A percentile compares a stretch with the other conserved stretches of the same genome.
phyloP scores from a whole-genome alignment of 2,888 invertebrate species.

The Dryocosmus kuriphilus region DNA sequence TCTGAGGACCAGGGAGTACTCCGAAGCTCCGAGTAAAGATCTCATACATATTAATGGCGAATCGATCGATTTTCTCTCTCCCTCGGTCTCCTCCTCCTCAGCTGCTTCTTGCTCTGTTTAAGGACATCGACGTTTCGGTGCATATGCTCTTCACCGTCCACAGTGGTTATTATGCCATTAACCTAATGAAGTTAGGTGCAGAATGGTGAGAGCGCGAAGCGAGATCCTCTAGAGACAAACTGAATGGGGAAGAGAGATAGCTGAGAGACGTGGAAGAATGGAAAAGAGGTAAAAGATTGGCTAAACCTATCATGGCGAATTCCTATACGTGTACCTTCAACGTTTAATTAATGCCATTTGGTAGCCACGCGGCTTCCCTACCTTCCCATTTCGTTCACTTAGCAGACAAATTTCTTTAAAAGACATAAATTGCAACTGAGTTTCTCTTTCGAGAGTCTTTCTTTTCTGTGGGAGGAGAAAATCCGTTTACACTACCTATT shows the following conservation, averaged over 20 bases:
- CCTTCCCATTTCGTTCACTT: background rate
- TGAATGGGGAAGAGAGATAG: conserved; percentile 38
- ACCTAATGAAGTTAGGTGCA: conserved; percentile 74
- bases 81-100: conserved; percentile 44
- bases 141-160: conserved; percentile 69
- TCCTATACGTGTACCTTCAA: conserved; percentile 52
- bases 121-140: conserved; percentile 67
- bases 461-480: too few relatives aligned
- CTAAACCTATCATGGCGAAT: conserved; percentile 55
- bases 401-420: conserved; percentile 8
- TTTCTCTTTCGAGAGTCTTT: background rate
- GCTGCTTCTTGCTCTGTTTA: conserved; percentile 68
- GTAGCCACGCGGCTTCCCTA: background rate
- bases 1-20: conserved; percentile 10
- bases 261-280: conserved; percentile 44
- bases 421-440: conserved; percentile 21
- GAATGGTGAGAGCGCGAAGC: conserved; percentile 53
- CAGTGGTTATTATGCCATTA: conserved; percentile 77
- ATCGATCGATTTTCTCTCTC: conserved; percentile 67
- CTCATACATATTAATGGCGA: conserved; percentile 76
- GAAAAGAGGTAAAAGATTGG: conserved; percentile 57
- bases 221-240: conserved; percentile 31
- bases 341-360: conserved; percentile 57
- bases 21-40: conserved; percentile 51
- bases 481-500: too few relatives aligned